phyloP scores from a whole-genome alignment of 2,888 invertebrate species.

The Lycaena phlaeas region DNA sequence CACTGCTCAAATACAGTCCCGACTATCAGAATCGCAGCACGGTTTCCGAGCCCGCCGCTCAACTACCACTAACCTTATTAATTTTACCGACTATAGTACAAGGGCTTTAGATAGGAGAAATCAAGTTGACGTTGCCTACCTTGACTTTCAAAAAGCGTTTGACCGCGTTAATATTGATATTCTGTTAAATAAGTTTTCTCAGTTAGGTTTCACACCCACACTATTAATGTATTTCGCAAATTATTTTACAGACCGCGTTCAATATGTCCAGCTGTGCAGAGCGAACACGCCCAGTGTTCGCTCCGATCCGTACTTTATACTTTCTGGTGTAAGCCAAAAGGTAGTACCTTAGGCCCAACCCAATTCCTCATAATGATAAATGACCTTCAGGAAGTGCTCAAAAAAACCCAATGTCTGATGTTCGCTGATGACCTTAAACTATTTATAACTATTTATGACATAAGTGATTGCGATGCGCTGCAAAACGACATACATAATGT shows the following conservation, averaged over 20 bases:
- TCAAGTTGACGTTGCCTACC: background rate
- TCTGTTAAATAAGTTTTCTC: background rate
- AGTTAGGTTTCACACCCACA: background rate
- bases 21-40: background rate
- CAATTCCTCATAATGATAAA: conserved; percentile 12
- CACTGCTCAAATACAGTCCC: background rate
- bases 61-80: background rate
- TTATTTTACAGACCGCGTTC: conserved; percentile 9
- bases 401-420: conserved; percentile 8
- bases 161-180: background rate
- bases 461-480: background rate
- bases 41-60: background rate
- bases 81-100: background rate
- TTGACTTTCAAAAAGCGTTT: too few relatives aligned
- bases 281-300: too few relatives aligned
- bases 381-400: conserved; percentile 9
- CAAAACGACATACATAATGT: conserved; percentile 8
- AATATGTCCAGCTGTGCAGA: conserved; percentile 4
- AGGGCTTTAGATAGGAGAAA: background rate
- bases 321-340: background rate
- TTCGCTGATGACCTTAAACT: conserved; percentile 11
- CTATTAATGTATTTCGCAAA: conserved; percentile 6
- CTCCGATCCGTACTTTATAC: background rate
- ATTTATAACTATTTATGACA: background rate
- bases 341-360: background rate